A percentile compares a stretch with the other conserved stretches of the same genome.
phyloP scores from a whole-genome alignment of 2,888 invertebrate species.

The Aspidiotus rigidus region DNA sequence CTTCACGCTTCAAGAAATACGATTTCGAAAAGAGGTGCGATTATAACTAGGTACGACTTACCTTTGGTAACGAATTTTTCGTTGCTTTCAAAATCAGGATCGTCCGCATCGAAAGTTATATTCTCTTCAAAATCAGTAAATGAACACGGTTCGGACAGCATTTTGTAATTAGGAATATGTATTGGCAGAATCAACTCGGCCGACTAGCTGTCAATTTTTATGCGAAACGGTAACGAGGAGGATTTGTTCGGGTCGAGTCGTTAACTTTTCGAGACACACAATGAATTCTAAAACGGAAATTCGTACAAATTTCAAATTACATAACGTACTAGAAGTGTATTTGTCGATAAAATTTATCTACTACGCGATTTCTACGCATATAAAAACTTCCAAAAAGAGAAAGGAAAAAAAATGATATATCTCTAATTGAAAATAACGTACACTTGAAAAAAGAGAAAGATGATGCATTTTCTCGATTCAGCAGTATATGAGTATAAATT shows the following conservation, averaged over 20 bases:
- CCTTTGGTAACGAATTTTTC: neutral
- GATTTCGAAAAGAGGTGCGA: too few relatives aligned
- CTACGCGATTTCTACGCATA: neutral
- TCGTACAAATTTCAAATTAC: neutral
- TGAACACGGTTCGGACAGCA: conserved; percentile 21
- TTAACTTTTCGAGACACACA: neutral
- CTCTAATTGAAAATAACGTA: too few relatives aligned
- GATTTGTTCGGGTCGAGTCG: neutral
- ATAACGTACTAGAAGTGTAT: neutral
- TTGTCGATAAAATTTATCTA: neutral
- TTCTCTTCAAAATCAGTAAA: conserved; percentile 37
- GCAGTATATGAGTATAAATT: too few relatives aligned
- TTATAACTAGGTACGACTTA: too few relatives aligned
- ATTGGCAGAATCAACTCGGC: too few relatives aligned
- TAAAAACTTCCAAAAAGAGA: too few relatives aligned
- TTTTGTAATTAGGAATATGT: neutral
- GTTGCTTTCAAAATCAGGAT: conserved; percentile 29
- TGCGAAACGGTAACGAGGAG: neutral
- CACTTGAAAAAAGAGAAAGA: too few relatives aligned
- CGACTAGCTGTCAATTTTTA: too few relatives aligned
- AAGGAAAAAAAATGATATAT: too few relatives aligned
- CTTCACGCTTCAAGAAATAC: too few relatives aligned
- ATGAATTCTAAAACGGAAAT: neutral
- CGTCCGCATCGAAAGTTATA: conserved; percentile 31
- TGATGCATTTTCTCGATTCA: too few relatives aligned